A percentile compares a stretch with the other conserved stretches of the same genome.
Evolutionary conservation across 2,888 invertebrate species (phyloP).

Genomic region (Brachypterus glaber): DNA sequence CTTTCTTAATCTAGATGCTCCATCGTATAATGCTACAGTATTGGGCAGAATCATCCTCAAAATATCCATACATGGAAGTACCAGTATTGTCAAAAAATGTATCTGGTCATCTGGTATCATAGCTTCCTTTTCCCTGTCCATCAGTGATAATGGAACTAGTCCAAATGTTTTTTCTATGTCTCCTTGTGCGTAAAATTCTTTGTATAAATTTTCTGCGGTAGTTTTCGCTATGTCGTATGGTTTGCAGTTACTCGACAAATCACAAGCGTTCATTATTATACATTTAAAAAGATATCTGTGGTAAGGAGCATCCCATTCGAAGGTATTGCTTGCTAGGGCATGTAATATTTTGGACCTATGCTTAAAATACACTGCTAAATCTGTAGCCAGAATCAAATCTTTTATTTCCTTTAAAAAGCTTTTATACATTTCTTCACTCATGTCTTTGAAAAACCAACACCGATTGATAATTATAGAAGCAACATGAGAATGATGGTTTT

Average conservation of each 20-base stretch:
- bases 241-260: slow-evolving; percentile 48
- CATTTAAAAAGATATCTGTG: slow-evolving; percentile 45
- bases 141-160: slow-evolving; percentile 50
- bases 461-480: slow-evolving; percentile 49
- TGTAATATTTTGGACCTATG: too few species aligned
- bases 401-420: slow-evolving; percentile 45
- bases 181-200: slow-evolving; percentile 44
- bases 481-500: slow-evolving; percentile 52
- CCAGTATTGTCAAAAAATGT: slow-evolving; percentile 51
- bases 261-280: slow-evolving; percentile 47
- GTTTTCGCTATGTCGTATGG: slow-evolving; percentile 45
- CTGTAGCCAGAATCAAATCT: slow-evolving; percentile 51
- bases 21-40: slow-evolving; percentile 43
- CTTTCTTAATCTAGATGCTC: too few species aligned
- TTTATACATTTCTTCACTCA: slow-evolving; percentile 38
- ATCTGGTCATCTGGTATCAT: slow-evolving; percentile 55
- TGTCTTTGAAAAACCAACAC: slow-evolving; percentile 43
- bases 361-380: slow-evolving; percentile 49
- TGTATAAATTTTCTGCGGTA: slow-evolving; percentile 41
- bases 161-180: slow-evolving; percentile 51
- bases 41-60: slow-evolving; percentile 47
- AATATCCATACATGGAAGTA: slow-evolving; percentile 49
- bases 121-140: slow-evolving; percentile 50
- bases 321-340: too few species aligned
- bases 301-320: not conserved